phyloP scores from a whole-genome alignment of 2,113 vertebrate genomes.

The Hippolais icterina region DNA sequence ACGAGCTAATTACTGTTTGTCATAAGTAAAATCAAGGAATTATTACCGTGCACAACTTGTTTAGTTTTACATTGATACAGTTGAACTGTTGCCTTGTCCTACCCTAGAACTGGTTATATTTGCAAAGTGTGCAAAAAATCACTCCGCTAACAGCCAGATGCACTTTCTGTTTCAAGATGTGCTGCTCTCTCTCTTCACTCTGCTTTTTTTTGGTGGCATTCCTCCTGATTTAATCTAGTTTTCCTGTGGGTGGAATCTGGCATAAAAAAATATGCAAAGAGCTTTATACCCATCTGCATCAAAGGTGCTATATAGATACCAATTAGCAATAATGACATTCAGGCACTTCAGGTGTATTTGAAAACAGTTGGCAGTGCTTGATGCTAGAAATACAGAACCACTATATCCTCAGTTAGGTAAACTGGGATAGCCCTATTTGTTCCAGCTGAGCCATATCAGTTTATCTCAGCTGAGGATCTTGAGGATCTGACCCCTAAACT shows the following conservation, averaged over 20 bases:
- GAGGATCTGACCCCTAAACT: not conserved
- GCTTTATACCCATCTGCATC: not conserved
- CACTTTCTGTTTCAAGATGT: not conserved
- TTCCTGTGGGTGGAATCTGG: slow-evolving; percentile 14
- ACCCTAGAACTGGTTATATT: not conserved
- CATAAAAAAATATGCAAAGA: not conserved
- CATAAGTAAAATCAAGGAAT: slow-evolving; percentile 40
- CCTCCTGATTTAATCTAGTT: not conserved
- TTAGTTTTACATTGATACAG: not conserved
- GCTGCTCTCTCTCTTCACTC: not conserved
- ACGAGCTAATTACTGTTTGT: slow-evolving; percentile 21
- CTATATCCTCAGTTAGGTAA: not conserved
- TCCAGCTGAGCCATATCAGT: not conserved
- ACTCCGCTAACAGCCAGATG: not conserved
- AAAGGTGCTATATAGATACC: not conserved
- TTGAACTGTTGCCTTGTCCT: not conserved
- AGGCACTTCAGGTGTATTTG: slow-evolving; percentile 19
- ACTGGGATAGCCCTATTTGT: not conserved
- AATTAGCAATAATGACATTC: slow-evolving; percentile 11
- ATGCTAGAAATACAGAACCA: not conserved
- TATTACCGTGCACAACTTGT: slow-evolving; percentile 16
- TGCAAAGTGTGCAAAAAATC: not conserved
- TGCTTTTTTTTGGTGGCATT: not conserved
- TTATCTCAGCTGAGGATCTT: not conserved
- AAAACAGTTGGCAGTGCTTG: slow-evolving; percentile 16